Base-by-base conservation (phyloP, 2,797 vertebrate species). In the Kryptopterus vitreolus region DNA sequence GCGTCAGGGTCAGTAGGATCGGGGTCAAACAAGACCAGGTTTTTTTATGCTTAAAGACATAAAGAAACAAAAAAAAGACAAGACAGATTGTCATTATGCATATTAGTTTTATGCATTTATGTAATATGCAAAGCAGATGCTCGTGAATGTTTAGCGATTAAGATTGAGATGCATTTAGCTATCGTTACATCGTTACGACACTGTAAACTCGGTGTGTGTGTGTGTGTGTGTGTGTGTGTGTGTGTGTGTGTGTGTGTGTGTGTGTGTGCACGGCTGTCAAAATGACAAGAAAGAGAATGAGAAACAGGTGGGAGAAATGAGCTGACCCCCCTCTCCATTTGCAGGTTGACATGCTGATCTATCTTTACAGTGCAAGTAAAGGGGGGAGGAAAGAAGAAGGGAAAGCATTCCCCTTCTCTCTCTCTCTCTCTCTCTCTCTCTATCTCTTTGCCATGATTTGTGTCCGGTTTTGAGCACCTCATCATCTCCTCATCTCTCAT, bases 221-320 rank as follows among this genome's bases (percentile, higher is more conserved):
- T 66, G 61, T 66, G 50, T n/a, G n/a, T n/a, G n/a, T n/a, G n/a
- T n/a, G 18, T 35, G 71, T 66, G 62, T 68, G 62, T 68, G 52
- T n/a, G 20, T 35, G 71, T 66, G 62, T 68, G 62, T 66, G 50
- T 66, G 61, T 66, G 50, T n/a, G n/a, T n/a, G n/a, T n/a, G 18
- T 35, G 71, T 66, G 62, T 68, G 62, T 68, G 52, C 55, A 43
- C 29, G 69, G 86, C 88, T 79, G 82, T 89, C 86, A 87, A 85
- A 89, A 82, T 87, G 90, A 92, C 81, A 77, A 88, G 92, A 87
- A 83, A 83, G 82, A 77, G 81, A 93, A 93, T 92, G 89, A 80
- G 87, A 83, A 82, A 76, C 79, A 81, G 88, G 79, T 76, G 77
- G 65, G 38, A 35, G 24, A 57, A 69, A 22, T 11, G 11, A 78